Base-by-base conservation (phyloP, 92 coral and sea anemone genomes). In the Micromussa lordhowensis region DNA sequence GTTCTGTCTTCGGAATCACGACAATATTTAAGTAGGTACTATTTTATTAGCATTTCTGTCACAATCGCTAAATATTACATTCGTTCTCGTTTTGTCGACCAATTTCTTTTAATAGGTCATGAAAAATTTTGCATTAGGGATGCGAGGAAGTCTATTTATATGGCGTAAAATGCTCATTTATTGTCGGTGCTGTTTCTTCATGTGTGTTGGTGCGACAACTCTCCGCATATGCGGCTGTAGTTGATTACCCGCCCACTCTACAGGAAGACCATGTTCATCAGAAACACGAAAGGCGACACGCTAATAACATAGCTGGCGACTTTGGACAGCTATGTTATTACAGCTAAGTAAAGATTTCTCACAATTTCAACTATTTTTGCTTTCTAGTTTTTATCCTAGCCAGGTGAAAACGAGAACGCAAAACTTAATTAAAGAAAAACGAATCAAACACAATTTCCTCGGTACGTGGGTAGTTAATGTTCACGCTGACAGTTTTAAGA, bases 401-500 rank as follows among this genome's bases (percentile, higher is more conserved):
- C 51, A 26, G 78, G 53, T 19, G 34, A 73, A 36, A 32, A 36
- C 36, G 3, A 36, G 28, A 73, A 49, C 17, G 34, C 12, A 21
- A 71, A 73, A 73, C 19, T 35, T 73, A 34, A 73, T 73, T 35
- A 32, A 36, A 73, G 51, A 17, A 73, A 18, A 21, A 21, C 26
- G 71, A 5, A 26, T 66, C 71, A 66, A 26, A 28, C 32, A 10
- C 71, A 26, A 73, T 35, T 73, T 73, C 78, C 78, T 73, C 22
- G 26, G 26, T 73, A 73, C 78, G 78, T 73, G 78, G 78, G 78
- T 9, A 32, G 78, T 49, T 34, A n/a, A 73, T 73, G 26, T 49
- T 71, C 34, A 61, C n/a, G 22, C 34, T 73, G 78, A 8, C 78
- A 17, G 14, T 11, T 21, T 73, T 13, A 38, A 22, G 48, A 53